phyloP scores from a whole-genome alignment of 2,888 invertebrate genomes.

The Oscheius sp. region DNA sequence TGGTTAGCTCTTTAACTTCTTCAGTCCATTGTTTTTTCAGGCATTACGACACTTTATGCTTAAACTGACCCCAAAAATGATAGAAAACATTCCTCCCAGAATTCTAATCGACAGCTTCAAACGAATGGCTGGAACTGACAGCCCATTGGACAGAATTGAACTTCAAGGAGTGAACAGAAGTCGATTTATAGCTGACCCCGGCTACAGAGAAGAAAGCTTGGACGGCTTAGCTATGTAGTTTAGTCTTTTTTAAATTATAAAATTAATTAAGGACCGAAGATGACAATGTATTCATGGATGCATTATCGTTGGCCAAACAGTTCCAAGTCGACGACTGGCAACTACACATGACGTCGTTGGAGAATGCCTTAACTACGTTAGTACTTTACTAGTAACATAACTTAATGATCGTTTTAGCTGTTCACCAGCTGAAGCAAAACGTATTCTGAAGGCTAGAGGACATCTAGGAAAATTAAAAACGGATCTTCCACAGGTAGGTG shows the following conservation, averaged over 20 bases:
- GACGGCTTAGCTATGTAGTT: slow-evolving; percentile 58
- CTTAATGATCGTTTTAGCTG: slow-evolving; percentile 33
- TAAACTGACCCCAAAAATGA: slow-evolving; percentile 23
- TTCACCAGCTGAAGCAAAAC: slow-evolving; percentile 43
- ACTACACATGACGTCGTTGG: slow-evolving; percentile 60
- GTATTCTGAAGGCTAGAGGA: slow-evolving; percentile 42
- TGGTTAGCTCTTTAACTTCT: slow-evolving; percentile 13
- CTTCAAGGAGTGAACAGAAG: slow-evolving; percentile 52
- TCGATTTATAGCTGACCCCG: slow-evolving; percentile 57
- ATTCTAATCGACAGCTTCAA: slow-evolving; percentile 29
- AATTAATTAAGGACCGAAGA: slow-evolving; percentile 49
- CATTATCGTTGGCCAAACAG: slow-evolving; percentile 52
- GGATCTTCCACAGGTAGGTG: slow-evolving; percentile 27
- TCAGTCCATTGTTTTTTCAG: slow-evolving; percentile 18
- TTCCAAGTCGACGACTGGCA: slow-evolving; percentile 53
- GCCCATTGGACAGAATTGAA: slow-evolving; percentile 35
- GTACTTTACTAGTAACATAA: not conserved
- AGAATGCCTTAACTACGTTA: slow-evolving; percentile 52
- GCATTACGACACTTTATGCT: slow-evolving; percentile 40
- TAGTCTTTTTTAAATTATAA: not conserved
- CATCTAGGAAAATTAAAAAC: slow-evolving; percentile 47
- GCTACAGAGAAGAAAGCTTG: slow-evolving; percentile 58
- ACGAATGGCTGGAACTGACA: slow-evolving; percentile 6
- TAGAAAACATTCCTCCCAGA: slow-evolving; percentile 39
- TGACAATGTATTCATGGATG: slow-evolving; percentile 53